Percentiles rank a stretch among this genome's conserved stretches.
Conservation (phyloP, 2,113 vertebrate species). For the Rattus norvegicus region DNA sequence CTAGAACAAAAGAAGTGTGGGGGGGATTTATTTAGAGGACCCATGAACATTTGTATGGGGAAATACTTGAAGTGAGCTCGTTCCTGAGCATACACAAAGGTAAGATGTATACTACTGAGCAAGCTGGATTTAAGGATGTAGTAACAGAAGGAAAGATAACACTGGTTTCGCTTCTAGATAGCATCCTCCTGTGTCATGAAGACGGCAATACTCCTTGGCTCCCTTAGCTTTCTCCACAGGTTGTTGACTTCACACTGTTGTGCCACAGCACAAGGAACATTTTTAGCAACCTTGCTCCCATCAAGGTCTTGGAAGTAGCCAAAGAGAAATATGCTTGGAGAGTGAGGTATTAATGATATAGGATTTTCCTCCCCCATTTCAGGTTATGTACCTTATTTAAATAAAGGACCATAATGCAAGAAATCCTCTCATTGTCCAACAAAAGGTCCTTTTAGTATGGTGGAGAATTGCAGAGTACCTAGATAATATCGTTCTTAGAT, state of each 20-base stretch:
- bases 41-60: too few relatives aligned
- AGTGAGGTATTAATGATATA: background rate
- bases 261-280: background rate
- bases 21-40: background rate
- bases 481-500: rapidly evolving
- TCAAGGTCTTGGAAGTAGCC: background rate
- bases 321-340: background rate
- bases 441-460: too few relatives aligned
- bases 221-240: too few relatives aligned
- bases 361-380: background rate
- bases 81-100: background rate
- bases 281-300: background rate
- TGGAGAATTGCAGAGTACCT: rapidly evolving
- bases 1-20: background rate
- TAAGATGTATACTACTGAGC: background rate
- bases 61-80: background rate
- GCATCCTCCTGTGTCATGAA: background rate
- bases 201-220: background rate
- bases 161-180: background rate
- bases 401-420: background rate
- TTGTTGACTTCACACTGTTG: background rate
- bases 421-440: too few relatives aligned
- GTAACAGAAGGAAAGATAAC: background rate
- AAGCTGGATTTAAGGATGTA: background rate
- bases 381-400: background rate